Evolutionary conservation across 2,888 invertebrate genomes (phyloP), one percentile per base, ranked within the genome.

Genomic region (Hyppa rectilinea): DNA sequence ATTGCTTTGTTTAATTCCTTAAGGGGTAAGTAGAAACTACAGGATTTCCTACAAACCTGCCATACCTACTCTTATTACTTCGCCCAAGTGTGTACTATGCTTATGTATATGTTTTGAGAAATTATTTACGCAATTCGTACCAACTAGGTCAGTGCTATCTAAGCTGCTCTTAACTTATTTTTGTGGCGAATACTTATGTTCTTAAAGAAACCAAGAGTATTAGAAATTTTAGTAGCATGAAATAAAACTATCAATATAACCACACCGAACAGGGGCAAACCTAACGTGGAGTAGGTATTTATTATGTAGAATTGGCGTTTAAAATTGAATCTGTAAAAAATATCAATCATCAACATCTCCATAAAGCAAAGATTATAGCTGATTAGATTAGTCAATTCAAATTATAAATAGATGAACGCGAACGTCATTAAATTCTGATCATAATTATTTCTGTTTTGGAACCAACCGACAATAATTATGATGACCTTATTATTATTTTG

Each of bases 351-450:
- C 34, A 34, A 26, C 7, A 34, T 26, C 55, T 45, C 31, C 23
- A 71, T 63, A 49, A 70, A 71, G 20, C 34, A 71, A 31, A 40
- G 40, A 40, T 17, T 36, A 43, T 43, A 6, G 43, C 12, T 40
- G 12, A 70, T 69, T 59, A 12, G 23, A 68, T 69, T 69, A 69
- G n/a, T 43, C 4, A n/a, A 71, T 86, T 78, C 79, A 62, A 73
- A 74, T 69, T 55, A 74, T 84, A 84, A 85, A 87, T 86, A 75
- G 74, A 78, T 65, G 62, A 52, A 38, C 43, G 67, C 50, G 75
- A 75, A 87, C 86, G 88, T 89, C 85, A 87, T 80, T 49, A 52
- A 50, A 55, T 43, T 31, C 17, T 60, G 50, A 74, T 56, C 53
- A 45, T 62, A 58, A 56, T 78, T 71, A 45, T 59, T 53, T 38